Evolutionary conservation across 2,797 vertebrate species (phyloP), one percentile per base, ranked within the genome.

Genomic region (Champsocephalus gunnari): DNA sequence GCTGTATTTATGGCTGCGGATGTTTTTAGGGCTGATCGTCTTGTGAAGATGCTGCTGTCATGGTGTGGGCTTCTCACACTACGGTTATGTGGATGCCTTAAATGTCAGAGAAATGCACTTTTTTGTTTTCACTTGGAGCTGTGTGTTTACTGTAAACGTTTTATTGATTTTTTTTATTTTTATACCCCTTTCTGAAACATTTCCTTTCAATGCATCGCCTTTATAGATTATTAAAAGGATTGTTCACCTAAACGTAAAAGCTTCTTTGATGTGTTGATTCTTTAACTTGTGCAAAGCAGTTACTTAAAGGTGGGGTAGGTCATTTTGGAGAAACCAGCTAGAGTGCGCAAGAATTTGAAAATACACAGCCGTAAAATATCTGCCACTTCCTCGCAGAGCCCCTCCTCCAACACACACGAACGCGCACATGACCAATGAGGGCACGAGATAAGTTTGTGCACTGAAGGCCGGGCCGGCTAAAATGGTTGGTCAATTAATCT

Each of bases 171-270:
- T 19, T 19, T 77, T 77, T 70, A 79, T 81, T 79, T 90, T 79
- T 85, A 85, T 86, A 77, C 41, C 54, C 34, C n/a, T 43, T 14
- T 12, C 44, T 17, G 2, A 21, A 16, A 77, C 5, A 24, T 19
- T 3, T 43, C 59, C 63, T 85, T 79, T 87, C 70, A 85, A 71
- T 79, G 77, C 75, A 77, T 61, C 86, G 71, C 74, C 71, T 90
- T 88, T 83, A 71, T 80, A 80, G 56, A 83, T 74, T 70, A 85
- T 88, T 87, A 80, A 87, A 86, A 67, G 73, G 69, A 72, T 77
- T 53, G 57, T 77, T 86, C 53, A 58, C 34, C 45, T 43, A 65
- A 81, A 71, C 70, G 43, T 75, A 34, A 71, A 56, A 12, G 17
- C 3, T 57, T 49, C 14, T 45, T 73, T 66, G 11, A 73, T 76